Percentiles rank a stretch among this genome's conserved stretches.
Evolutionary conservation across 2,888 invertebrate genomes (phyloP).

Genomic region (Drosophila peninsularis): DNA sequence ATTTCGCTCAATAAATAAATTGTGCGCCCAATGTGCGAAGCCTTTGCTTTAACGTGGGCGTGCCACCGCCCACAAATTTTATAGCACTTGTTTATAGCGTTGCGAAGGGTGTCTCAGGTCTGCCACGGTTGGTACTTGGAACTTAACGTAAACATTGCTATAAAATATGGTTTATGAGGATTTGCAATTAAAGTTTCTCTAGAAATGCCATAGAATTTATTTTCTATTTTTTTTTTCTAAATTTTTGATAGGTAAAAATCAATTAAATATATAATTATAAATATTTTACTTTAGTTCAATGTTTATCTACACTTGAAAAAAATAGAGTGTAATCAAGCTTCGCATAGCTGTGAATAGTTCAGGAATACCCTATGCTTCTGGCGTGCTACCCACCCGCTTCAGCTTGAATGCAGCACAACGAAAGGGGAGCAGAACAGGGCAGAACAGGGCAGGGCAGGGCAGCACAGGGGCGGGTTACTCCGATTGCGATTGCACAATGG

Average conservation of each 20-base stretch:
- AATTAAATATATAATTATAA: background rate
- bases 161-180: constrained; percentile 3
- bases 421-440: constrained; percentile 1
- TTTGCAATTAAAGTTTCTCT: too few relatives aligned
- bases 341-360: background rate
- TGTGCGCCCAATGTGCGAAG: constrained; percentile 61
- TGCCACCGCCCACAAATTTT: constrained; percentile 30
- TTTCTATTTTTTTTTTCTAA: fast-evolving
- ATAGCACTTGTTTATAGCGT: constrained; percentile 12
- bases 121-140: background rate
- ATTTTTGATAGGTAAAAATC: background rate
- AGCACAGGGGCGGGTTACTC: constrained; percentile 33
- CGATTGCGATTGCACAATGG: constrained; percentile 59
- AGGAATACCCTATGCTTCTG: constrained; percentile 3
- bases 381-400: constrained; percentile 1
- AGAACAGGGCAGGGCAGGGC: background rate
- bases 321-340: constrained; percentile 2
- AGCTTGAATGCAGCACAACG: constrained; percentile 33
- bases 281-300: background rate
- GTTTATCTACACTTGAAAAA: too few relatives aligned
- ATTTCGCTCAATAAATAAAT: constrained; percentile 69
- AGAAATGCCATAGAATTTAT: background rate
- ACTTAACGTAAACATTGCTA: background rate
- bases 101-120: constrained; percentile 10
- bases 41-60: constrained; percentile 46